Percentiles rank a stretch among this genome's conserved stretches.
Evolutionary conservation across 2,888 invertebrate species (phyloP).

Genomic region (Protophormia terraenovae): DNA sequence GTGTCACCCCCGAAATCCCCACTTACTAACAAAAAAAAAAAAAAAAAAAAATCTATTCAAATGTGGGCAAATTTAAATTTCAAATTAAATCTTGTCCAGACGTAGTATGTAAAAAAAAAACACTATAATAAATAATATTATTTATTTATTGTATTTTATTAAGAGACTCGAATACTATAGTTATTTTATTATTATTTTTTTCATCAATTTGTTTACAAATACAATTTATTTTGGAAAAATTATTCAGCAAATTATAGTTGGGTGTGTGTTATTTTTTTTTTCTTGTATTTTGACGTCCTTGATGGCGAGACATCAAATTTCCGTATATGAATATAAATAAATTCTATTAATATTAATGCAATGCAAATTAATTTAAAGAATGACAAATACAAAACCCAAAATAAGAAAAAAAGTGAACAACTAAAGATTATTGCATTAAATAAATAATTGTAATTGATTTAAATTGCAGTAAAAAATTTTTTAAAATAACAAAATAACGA

Average conservation of each 20-base stretch:
- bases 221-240: constrained; percentile 39
- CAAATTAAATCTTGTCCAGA: constrained; percentile 58
- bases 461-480: background rate
- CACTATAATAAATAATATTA: constrained; percentile 39
- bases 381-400: background rate
- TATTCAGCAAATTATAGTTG: constrained; percentile 16
- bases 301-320: constrained; percentile 65
- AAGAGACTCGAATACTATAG: constrained; percentile 26
- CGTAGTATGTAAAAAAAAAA: constrained; percentile 22
- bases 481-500: too few species aligned
- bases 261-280: background rate
- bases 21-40: too few species aligned
- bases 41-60: too few species aligned
- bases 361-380: constrained; percentile 54
- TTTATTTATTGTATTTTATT: constrained; percentile 47
- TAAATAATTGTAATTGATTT: background rate
- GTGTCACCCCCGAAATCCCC: too few species aligned
- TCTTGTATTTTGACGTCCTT: constrained; percentile 43
- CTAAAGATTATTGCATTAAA: background rate
- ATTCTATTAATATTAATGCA: constrained; percentile 36
- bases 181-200: background rate
- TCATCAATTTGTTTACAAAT: constrained; percentile 53
- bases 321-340: constrained; percentile 44
- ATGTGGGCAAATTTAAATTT: constrained; percentile 59
- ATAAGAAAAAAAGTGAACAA: background rate